These are phyloP conservation scores for Gymnorhina tibicen DNA, from an alignment of 2,113 vertebrate species.

Conservation along the genomic window DNA sequence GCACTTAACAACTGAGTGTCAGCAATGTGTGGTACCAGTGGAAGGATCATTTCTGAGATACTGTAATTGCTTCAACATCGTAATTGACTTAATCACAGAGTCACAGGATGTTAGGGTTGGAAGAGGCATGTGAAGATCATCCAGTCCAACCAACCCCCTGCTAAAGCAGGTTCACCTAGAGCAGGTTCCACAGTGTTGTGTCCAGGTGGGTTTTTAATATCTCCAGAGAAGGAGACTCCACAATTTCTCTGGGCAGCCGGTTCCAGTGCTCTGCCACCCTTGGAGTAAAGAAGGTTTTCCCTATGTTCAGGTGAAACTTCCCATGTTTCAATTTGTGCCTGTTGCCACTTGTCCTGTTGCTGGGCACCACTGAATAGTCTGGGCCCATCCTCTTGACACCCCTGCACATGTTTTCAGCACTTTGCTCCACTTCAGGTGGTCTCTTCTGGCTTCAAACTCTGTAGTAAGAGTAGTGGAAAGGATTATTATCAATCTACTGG, in stretches of 20 bases:
- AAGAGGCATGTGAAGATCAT: not conserved
- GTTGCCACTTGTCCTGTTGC: not conserved
- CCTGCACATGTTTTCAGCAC: not conserved
- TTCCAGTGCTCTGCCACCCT: not conserved
- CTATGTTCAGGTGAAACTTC: not conserved
- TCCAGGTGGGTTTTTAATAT: not conserved
- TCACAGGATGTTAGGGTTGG: not conserved
- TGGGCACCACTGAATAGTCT: not conserved
- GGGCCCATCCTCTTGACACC: not conserved
- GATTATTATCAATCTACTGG: not conserved
- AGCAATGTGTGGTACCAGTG: not conserved
- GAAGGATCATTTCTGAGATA: not conserved
- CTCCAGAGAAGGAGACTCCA: not conserved
- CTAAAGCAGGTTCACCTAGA: not conserved
- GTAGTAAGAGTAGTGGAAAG: not conserved
- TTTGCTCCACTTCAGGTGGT: not conserved
- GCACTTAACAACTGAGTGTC: not conserved
- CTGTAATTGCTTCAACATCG: not conserved
- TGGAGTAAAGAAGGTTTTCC: not conserved
- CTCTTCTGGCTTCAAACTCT: not conserved
- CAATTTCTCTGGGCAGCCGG: not conserved
- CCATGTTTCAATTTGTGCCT: not conserved
- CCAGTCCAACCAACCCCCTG: not conserved
- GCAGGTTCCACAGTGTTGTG: not conserved
- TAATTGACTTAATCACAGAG: not conserved